Conservation (phyloP, 2,888 invertebrate genomes). For the Polia nebulosa region DNA sequence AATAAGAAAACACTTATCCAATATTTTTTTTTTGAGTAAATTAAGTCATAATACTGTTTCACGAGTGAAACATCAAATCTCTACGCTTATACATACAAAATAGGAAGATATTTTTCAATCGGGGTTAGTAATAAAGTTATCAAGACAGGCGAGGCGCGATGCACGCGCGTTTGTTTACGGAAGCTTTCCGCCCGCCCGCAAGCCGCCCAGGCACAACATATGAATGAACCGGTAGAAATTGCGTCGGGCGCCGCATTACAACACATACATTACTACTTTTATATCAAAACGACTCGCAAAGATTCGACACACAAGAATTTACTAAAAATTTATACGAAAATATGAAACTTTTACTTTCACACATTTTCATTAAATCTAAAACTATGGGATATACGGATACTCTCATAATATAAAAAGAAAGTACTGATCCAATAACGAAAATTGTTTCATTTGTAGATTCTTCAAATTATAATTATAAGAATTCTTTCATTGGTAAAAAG, state of each 20-base stretch:
- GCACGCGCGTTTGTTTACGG: slow-evolving; percentile 69
- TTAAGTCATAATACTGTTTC: neutral
- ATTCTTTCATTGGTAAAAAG: no score
- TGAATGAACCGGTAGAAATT: slow-evolving; percentile 73
- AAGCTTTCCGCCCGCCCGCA: slow-evolving; percentile 54
- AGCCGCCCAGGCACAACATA: slow-evolving; percentile 67
- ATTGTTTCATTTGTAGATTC: neutral
- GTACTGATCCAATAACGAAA: neutral
- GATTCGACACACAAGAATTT: neutral
- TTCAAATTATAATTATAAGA: neutral
- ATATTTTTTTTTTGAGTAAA: no score
- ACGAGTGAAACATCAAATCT: neutral
- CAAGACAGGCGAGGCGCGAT: slow-evolving; percentile 20
- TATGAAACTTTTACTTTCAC: neutral
- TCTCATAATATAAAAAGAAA: no score
- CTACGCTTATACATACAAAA: no score
- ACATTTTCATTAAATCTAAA: no score
- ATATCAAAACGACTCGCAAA: slow-evolving; percentile 26
- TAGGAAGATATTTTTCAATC: slow-evolving; percentile 39
- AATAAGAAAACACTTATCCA: no score
- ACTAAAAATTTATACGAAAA: neutral
- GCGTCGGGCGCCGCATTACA: slow-evolving; percentile 59
- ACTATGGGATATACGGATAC: no score
- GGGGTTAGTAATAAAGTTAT: slow-evolving; percentile 41
- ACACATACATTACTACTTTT: no score